Base-by-base conservation (phyloP, 2,888 invertebrate species). In the Brachypterus glaber region DNA sequence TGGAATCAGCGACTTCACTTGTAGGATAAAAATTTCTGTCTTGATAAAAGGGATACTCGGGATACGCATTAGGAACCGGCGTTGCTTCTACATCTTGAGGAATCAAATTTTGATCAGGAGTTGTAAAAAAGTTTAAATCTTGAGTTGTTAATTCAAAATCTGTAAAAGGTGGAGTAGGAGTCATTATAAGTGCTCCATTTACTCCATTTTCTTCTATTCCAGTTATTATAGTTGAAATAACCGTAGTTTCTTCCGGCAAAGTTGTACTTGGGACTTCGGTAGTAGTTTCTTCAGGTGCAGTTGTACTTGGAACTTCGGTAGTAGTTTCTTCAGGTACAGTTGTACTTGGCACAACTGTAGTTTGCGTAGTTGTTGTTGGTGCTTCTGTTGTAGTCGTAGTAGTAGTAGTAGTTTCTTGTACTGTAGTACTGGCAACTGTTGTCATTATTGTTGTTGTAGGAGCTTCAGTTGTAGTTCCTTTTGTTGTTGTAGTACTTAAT, bases 11-110 rank as follows among this genome's bases (percentile, higher is more conserved):
- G 7, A 13, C 30, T 29, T 29, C 30, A n/a, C n/a, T n/a, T n/a
- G n/a, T n/a, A 5, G 30, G 30, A 11, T n/a, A 29, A 14, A 17
- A 16, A 21, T 21, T 9, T 21, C 7, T 5, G 21, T 21, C 21
- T 5, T 9, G 7, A 9, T 21, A 21, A 9, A 21, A 21, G 5
- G 21, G 21, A 21, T 21, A 21, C 12, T 33, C 17, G 4, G 17
- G 12, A 15, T 16, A n/a, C n/a, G 29, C 11, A 8, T 11, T 11
- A 29, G 12, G 24, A 9, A 21, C 7, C 9, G 7, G 24, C 9
- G 9, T 9, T 9, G 9, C 24, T 21, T 21, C 7, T 21, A 21
- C 7, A 21, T 64, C 54, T 2, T 67, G 56, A 1, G 64, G 51
- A 37, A 7, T n/a, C n/a, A n/a, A n/a, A n/a, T n/a, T n/a, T n/a